Conservation (phyloP, 2,797 vertebrate genomes). For the Gambelia wislizenii region DNA sequence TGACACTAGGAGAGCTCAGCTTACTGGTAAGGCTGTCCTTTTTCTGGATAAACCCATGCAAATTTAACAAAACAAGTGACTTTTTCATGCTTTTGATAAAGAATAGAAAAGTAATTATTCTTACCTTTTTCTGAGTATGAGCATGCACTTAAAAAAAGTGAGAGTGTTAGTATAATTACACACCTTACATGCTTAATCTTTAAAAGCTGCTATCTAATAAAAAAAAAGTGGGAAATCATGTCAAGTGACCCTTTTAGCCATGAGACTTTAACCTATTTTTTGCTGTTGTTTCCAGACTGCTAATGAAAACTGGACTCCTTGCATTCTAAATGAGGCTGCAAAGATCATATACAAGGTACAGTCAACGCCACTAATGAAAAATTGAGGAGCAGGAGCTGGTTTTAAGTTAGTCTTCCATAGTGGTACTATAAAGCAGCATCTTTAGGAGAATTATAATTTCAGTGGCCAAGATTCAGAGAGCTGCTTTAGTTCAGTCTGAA, state of each 20-base stretch:
- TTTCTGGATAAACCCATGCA: neutral
- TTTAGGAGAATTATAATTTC: neutral
- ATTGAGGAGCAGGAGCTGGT: neutral
- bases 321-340: slow-evolving; percentile 91
- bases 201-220: neutral
- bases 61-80: neutral
- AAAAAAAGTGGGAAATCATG: neutral
- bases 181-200: too few relatives aligned
- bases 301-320: slow-evolving; percentile 91
- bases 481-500: neutral
- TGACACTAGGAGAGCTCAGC: slow-evolving; percentile 92
- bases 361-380: neutral
- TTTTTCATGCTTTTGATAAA: neutral
- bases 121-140: too few relatives aligned
- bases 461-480: neutral
- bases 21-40: slow-evolving; percentile 84
- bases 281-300: slow-evolving; percentile 82
- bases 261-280: neutral
- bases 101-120: neutral
- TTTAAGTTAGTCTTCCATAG: neutral
- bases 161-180: neutral
- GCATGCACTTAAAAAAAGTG: neutral
- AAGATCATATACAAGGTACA: slow-evolving; percentile 97
- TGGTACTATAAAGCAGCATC: neutral
- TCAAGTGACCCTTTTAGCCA: neutral